Conservation (phyloP, 2,113 vertebrate genomes). For the Etheostoma cragini region DNA sequence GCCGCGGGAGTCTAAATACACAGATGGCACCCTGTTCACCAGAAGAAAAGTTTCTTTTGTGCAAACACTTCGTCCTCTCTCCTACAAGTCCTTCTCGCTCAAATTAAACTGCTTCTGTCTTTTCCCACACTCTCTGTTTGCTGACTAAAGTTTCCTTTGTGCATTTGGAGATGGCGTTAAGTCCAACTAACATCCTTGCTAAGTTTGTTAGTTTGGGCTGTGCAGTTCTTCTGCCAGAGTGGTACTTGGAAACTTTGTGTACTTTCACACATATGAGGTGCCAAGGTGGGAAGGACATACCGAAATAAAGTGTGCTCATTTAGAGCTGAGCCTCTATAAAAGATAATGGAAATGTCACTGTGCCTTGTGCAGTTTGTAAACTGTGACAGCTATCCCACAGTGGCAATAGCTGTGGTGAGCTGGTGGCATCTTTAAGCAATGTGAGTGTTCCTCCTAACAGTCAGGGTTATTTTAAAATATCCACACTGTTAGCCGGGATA, state of each 20-base stretch:
- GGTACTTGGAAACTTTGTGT: slow-evolving; percentile 22
- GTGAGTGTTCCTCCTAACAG: slow-evolving; percentile 15
- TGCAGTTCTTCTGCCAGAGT: not conserved
- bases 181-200: not conserved
- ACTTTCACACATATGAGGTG: slow-evolving; percentile 42
- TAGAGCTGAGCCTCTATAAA: slow-evolving; percentile 20
- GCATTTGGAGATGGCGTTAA: not conserved
- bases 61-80: not conserved
- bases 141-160: slow-evolving; percentile 12
- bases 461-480: slow-evolving; percentile 12
- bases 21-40: not conserved
- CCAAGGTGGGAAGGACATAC: slow-evolving; percentile 15
- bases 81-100: slow-evolving; percentile 7
- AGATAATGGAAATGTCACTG: slow-evolving; percentile 47
- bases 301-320: slow-evolving; percentile 32
- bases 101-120: slow-evolving; percentile 23
- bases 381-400: slow-evolving; percentile 24
- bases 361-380: slow-evolving; percentile 36
- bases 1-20: slow-evolving; percentile 4
- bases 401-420: slow-evolving; percentile 18
- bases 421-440: slow-evolving; percentile 38
- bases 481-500: slow-evolving; percentile 14
- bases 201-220: not conserved
- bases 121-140: not conserved
- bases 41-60: slow-evolving; percentile 10